A percentile compares a stretch with the other conserved stretches of the same genome.
phyloP scores from a whole-genome alignment of 1,140 invertebrate species.

The Eurytemora carolleeae region DNA sequence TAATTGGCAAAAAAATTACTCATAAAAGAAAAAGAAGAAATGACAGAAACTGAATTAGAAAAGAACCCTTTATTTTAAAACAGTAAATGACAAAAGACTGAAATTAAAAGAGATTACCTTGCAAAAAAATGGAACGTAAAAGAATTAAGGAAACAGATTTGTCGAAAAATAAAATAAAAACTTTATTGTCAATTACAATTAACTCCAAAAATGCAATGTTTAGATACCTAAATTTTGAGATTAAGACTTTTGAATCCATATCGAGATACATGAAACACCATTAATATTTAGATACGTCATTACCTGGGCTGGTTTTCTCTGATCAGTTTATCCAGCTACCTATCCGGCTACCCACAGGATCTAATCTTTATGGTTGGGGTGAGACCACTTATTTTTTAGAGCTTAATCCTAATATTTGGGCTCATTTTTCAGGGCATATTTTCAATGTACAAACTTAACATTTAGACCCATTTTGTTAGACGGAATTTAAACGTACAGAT shows the following conservation, averaged over 20 bases:
- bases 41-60: neutral
- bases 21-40: neutral
- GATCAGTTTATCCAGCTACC: neutral
- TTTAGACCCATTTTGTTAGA: neutral
- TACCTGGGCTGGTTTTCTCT: neutral
- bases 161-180: no score
- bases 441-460: no score
- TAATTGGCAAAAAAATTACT: no score
- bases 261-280: no score
- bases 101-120: neutral
- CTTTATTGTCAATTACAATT: neutral
- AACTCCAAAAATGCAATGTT: neutral
- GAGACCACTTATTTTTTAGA: neutral
- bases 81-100: neutral
- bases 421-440: neutral
- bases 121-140: neutral
- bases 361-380: neutral
- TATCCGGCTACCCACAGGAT: neutral
- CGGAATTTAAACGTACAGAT: neutral
- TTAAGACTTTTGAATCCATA: neutral
- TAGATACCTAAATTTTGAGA: neutral
- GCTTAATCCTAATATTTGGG: neutral
- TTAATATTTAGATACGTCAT: neutral
- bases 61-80: neutral
- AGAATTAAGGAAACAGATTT: no score